Base-by-base conservation (phyloP, 2,113 vertebrate species). In the Plectropomus leopardus region DNA sequence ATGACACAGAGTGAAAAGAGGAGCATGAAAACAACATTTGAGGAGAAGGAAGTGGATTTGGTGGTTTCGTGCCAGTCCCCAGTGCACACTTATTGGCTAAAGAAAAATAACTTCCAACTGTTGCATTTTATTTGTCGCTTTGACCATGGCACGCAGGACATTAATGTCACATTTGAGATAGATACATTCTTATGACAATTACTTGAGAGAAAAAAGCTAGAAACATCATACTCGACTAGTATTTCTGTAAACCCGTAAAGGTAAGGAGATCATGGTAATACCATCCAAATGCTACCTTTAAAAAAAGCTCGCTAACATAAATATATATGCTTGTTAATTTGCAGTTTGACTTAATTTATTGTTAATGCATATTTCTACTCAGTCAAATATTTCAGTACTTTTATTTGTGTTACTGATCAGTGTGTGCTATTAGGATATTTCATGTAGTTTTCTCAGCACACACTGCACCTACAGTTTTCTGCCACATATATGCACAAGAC, bases 1-100 rank as follows among this genome's bases (percentile, higher is more conserved):
- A 84, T 90, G 80, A 72, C 24, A 42, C 44, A 34, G 67, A 48
- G 21, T 80, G 30, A 24, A n/a, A 73, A 32, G 76, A 77, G 17
- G 51, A 30, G 80, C 66, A 59, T 54, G n/a, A 80, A 85, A 87
- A 78, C 60, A 64, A 64, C 59, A 48, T 88, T 69, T 75, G 70
- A 85, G 80, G 26, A 71, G 45, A 51, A 75, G 77, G 54, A 83
- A 77, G 54, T n/a, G 55, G 74, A 34, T 72, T 48, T 70, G 44
- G 36, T 51, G 59, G 54, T 64, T 83, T 74, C 57, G 26, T 76
- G 50, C 36, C 4, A 1, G 34, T 85, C 68, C 76, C 68, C 6
- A 6, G 47, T 68, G 80, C 28, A 68, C 63, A 76, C 44, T 84
- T 60, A 82, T 54, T 47, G 67, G 36, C 55, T 51, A 17, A 53